Conservation (phyloP, 2,888 invertebrate species). For the Synanthedon formicaeformis region DNA sequence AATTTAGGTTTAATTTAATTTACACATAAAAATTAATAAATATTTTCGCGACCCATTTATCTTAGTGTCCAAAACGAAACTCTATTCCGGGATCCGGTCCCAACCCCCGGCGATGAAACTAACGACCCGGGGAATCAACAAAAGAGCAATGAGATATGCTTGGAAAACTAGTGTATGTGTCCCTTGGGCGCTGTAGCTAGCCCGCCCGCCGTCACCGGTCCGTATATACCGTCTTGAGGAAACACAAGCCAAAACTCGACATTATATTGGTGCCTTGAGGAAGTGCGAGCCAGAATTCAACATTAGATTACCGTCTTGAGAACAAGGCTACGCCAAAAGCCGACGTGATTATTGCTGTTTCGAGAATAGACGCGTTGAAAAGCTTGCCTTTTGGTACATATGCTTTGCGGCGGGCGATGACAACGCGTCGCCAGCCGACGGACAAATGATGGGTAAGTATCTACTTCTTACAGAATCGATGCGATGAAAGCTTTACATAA, state of each 20-base stretch:
- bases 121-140: conserved; percentile 67
- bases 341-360: too few species aligned
- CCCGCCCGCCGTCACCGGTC: conserved; percentile 31
- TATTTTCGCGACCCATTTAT: background rate
- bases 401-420: background rate
- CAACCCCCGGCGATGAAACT: conserved; percentile 62
- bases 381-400: too few species aligned
- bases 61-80: background rate
- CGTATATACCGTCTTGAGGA: conserved; percentile 11
- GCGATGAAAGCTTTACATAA: conserved; percentile 15
- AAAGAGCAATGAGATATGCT: conserved; percentile 71
- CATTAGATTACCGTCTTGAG: too few species aligned
- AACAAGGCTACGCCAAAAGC: too few species aligned
- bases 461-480: conserved; percentile 19
- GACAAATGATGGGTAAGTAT: conserved; percentile 25
- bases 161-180: conserved; percentile 64
- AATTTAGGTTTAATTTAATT: too few species aligned
- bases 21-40: background rate
- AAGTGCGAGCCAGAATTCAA: too few species aligned
- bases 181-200: conserved; percentile 44
- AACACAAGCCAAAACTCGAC: background rate
- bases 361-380: too few species aligned
- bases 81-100: background rate
- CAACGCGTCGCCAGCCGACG: conserved; percentile 9
- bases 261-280: background rate